Percentiles rank a stretch among this genome's conserved stretches.
phyloP scores from a whole-genome alignment of 2,888 invertebrate genomes.

The Cephus pulcher region DNA sequence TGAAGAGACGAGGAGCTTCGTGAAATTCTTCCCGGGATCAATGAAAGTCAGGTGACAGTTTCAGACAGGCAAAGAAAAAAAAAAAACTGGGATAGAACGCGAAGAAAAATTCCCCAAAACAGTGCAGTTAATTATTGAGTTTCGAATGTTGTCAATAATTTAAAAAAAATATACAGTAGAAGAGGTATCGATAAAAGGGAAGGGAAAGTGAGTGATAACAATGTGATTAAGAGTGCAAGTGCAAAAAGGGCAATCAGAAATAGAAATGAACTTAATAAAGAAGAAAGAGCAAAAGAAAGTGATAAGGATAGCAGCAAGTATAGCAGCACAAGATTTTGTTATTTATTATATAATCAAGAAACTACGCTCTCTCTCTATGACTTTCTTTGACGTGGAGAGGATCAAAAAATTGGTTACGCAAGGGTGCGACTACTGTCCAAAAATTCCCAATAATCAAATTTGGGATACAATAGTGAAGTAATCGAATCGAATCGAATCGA shows the following conservation, averaged over 20 bases:
- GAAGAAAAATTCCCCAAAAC: not conserved
- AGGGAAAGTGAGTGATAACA: not conserved
- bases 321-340: not conserved
- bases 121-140: not conserved
- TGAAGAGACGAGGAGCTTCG: not conserved
- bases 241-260: not conserved
- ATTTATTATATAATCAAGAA: not conserved
- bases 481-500: constrained; percentile 28
- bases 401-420: not conserved
- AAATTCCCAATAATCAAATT: constrained; percentile 2
- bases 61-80: not conserved
- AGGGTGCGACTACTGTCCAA: constrained; percentile 1
- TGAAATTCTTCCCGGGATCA: not conserved
- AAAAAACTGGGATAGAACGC: not conserved
- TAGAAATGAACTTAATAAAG: not conserved
- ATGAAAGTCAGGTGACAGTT: not conserved
- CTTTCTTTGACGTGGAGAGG: not conserved
- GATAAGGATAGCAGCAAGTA: not conserved
- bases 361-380: not conserved
- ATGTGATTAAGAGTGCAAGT: not conserved
- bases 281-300: not conserved
- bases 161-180: not conserved
- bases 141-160: not conserved
- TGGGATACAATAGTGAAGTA: constrained; percentile 5
- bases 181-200: not conserved